Evolutionary conservation across 1,140 invertebrate species (phyloP).

Genomic region (Caerostris extrusa): DNA sequence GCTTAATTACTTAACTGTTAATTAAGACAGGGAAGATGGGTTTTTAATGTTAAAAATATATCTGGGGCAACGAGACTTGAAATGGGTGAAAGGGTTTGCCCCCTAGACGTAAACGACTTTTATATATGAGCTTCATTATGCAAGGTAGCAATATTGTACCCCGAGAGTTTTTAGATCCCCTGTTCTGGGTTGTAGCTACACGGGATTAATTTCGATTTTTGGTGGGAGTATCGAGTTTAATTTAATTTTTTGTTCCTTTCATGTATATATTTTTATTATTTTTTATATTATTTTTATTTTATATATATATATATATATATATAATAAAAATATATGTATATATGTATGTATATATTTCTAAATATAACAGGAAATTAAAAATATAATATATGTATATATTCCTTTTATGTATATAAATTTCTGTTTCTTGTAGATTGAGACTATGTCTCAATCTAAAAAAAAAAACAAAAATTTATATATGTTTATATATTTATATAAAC

Average conservation of each 20-base stretch:
- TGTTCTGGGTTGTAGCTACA: neutral
- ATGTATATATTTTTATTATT: too few species aligned
- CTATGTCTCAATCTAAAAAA: too few species aligned
- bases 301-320: too few species aligned
- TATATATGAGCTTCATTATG: constrained; percentile 52
- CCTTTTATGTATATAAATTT: too few species aligned
- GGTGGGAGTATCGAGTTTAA: neutral
- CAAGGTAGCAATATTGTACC: neutral
- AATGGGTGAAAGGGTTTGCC: constrained; percentile 23
- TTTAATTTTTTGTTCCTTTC: neutral
- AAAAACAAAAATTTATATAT: too few species aligned
- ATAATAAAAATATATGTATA: too few species aligned
- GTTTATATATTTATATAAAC: too few species aligned
- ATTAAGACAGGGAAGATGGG: constrained; percentile 60
- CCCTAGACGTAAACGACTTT: constrained; percentile 43
- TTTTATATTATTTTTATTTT: too few species aligned
- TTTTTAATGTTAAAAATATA: constrained; percentile 73
- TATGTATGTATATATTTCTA: too few species aligned
- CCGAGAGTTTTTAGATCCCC: neutral
- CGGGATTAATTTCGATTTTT: neutral
- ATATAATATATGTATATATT: too few species aligned
- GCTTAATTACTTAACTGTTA: constrained; percentile 76
- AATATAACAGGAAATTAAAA: too few species aligned
- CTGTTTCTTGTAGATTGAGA: too few species aligned
- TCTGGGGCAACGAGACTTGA: constrained; percentile 9